Percentiles rank a stretch among this genome's conserved stretches.
Conservation (phyloP, 2,797 vertebrate genomes). For the Atherinosoma microstoma region DNA sequence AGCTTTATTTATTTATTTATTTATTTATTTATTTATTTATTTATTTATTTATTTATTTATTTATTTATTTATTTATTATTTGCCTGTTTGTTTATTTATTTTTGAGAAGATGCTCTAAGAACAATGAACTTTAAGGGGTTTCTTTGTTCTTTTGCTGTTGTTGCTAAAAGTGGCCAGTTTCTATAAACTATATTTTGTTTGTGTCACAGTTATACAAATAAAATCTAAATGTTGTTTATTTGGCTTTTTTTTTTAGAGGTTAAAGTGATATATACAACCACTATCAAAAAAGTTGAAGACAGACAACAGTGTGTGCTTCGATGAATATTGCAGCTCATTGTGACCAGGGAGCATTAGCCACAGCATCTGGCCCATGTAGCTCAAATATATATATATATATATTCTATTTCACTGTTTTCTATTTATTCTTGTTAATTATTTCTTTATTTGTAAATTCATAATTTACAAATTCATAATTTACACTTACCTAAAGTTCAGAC, state of each 20-base stretch:
- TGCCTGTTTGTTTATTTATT: too few species aligned
- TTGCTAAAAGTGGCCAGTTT: too few species aligned
- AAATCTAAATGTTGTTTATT: too few species aligned
- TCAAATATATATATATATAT: background rate
- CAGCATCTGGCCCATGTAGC: background rate
- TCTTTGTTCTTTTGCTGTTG: too few species aligned
- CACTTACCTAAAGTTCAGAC: background rate
- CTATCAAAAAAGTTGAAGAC: background rate
- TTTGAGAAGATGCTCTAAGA: too few species aligned
- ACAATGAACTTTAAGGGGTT: too few species aligned
- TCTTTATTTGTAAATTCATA: background rate
- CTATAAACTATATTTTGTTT: too few species aligned
- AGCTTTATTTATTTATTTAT: too few species aligned
- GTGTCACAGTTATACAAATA: too few species aligned
- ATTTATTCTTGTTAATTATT: background rate
- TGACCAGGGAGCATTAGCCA: background rate
- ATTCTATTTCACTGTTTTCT: background rate
- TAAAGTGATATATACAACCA: background rate
- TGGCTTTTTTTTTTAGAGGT: background rate
- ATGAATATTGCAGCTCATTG: background rate
- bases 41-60: too few species aligned
- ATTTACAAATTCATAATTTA: background rate
- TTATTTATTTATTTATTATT: too few species aligned
- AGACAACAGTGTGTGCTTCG: background rate
- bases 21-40: too few species aligned